These are phyloP conservation scores for Diachasma alloeum DNA, from an alignment of 1,140 invertebrate species.

Conservation along the genomic window DNA sequence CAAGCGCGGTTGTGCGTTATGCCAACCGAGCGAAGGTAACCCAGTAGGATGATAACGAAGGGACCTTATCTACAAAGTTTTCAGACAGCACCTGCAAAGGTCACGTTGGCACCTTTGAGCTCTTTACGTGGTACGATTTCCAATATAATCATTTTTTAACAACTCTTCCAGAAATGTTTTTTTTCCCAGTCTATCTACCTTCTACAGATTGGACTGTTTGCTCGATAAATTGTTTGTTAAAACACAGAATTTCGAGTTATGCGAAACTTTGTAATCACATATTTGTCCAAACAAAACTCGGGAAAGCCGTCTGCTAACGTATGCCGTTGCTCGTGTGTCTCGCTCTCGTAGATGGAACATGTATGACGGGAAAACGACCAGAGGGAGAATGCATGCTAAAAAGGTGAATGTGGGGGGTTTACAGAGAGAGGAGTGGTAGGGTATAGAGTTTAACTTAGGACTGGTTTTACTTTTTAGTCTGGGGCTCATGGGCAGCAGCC, in stretches of 20 bases:
- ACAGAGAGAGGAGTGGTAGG: not conserved
- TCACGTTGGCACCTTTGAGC: not conserved
- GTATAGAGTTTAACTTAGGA: conserved; percentile 19
- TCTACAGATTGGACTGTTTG: not conserved
- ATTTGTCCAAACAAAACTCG: conserved; percentile 22
- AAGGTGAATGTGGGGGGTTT: not conserved
- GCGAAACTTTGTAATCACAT: conserved; percentile 20
- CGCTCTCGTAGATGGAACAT: not conserved
- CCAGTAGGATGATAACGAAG: not conserved
- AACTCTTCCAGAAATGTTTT: not conserved
- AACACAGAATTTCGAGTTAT: conserved; percentile 12
- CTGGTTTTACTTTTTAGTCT: conserved; percentile 9
- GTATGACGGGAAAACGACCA: not conserved
- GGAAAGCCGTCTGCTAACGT: not conserved
- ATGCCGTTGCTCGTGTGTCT: not conserved
- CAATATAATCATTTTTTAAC: not conserved
- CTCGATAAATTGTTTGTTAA: conserved; percentile 7
- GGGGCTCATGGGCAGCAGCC: not conserved
- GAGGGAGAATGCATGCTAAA: not conserved
- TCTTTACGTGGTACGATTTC: not conserved
- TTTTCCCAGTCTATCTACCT: not conserved
- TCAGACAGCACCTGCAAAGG: not conserved
- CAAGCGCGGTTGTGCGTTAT: conserved; percentile 4
- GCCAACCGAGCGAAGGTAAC: not conserved
- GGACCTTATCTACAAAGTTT: conserved; percentile 8